Evolutionary conservation across 2,888 invertebrate genomes (phyloP).

Genomic region (Orthosia incerta): DNA sequence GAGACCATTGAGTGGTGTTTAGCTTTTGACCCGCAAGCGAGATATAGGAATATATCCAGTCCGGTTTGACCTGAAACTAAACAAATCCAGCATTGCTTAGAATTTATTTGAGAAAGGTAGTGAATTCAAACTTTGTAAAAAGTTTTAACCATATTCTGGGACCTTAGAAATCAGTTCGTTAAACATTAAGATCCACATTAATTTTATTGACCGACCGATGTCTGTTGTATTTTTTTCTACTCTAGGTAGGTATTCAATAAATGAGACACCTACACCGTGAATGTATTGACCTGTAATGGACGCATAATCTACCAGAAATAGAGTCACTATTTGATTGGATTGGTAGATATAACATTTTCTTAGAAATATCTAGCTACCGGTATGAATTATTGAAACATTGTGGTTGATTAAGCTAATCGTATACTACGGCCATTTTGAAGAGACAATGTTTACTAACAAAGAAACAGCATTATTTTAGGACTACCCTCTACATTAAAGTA

Average conservation of each 20-base stretch:
- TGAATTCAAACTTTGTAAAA: not conserved
- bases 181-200: not conserved
- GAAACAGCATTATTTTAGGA: too few relatives aligned
- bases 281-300: not conserved
- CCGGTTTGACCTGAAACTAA: conserved; percentile 30
- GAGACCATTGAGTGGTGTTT: not conserved
- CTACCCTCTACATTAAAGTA: too few relatives aligned
- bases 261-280: not conserved
- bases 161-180: conserved; percentile 21
- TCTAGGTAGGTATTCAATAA: not conserved
- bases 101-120: not conserved
- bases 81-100: not conserved
- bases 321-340: not conserved
- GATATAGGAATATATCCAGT: not conserved
- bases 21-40: not conserved
- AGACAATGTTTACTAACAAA: too few relatives aligned
- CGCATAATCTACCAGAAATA: conserved; percentile 1
- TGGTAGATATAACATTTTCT: not conserved
- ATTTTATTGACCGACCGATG: too few relatives aligned
- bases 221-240: too few relatives aligned
- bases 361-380: not conserved
- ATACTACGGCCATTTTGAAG: too few relatives aligned
- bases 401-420: not conserved
- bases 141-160: not conserved
- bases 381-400: conserved; percentile 11